Base-by-base conservation (phyloP, 1,140 invertebrate species). In the Polyergus mexicanus region DNA sequence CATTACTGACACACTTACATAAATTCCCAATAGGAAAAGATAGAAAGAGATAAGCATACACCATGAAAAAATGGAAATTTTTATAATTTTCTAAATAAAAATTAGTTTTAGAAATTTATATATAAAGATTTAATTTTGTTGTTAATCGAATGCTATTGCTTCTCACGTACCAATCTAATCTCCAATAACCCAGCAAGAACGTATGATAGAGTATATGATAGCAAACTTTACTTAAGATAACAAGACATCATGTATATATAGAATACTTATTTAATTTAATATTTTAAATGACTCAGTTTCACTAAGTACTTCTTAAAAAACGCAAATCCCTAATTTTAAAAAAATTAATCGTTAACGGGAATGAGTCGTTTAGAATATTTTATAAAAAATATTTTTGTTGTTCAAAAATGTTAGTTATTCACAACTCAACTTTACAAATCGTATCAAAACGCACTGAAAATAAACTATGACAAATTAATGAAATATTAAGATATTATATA, bases 131-230 rank as follows among this genome's bases (percentile, higher is more conserved):
- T 25, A 13, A 54, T 32, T 62, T 72, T 44, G 11, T 71, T 13
- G 19, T 80, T 69, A 60, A 65, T 65, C 54, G 51, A 91, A 89
- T 91, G 88, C 86, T 91, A 91, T 91, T 89, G 84, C 88, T 91
- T 86, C 88, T 89, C 80, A 69, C 65, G 19, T 78, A 77, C 84
- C 54, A 72, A 77, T 75, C 66, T 89, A 86, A 44, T 77, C 32
- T 51, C 7, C 47, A 72, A 25, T 51, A 38, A 41, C 51, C 19
- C 44, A 89, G 75, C 65, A 86, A 89, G 68, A 89, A 16, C 56
- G 19, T 54, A 32, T 32, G 32, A 32, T 32, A 62, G 11, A 74
- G 19, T 41, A 51, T 51, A 51, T 54, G 32, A 66, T 25, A 71
- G n/a, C 38, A 38, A n/a, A 77, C 25, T 65, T 86, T 71, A 0